Base-by-base conservation (phyloP, 2,797 vertebrate species). In the Pogoniulus pusillus region DNA sequence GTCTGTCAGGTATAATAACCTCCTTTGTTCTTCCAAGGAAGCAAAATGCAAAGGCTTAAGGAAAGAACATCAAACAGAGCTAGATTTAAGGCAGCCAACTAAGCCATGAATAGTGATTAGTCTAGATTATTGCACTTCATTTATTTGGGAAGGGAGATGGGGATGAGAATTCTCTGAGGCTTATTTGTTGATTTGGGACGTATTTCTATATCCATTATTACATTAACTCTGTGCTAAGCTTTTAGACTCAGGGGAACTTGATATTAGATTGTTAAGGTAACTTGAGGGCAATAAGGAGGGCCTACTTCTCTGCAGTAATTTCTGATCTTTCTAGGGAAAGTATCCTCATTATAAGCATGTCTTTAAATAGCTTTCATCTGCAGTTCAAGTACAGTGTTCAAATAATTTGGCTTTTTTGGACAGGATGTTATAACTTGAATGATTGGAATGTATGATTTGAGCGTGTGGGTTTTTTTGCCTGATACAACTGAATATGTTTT, bases 401-500 rank as follows among this genome's bases (percentile, higher is more conserved):
- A 68, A 29, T 82, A 29, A 68, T 58, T 34, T 37, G 39, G 9
- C 7, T 66, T 39, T n/a, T 65, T 87, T 72, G 35, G 27, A 76
- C 23, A 82, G 30, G 16, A 13, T 10, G 4, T 26, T 68, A 4
- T 45, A 53, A 80, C 5, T 7, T 34, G 34, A 81, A 87, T 78
- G 29, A 68, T 6, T 87, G 68, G 54, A 35, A 58, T 55, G n/a
- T 59, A 18, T 70, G 55, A 45, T 64, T 60, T 82, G 16, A 3
- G 0, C 9, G 37, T 37, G 12, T 47, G 24, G 12, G 49, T 23
- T 5, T 3, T 4, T 11, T 64, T 93, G 23, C 37, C 70, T 68
- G 47, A 93, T 83, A 71, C 92, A 91, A 87, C 27, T 16, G 13
- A 94, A 18, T 45, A 16, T 93, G 14, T 34, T 95, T 62, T 86